A percentile compares a stretch with the other conserved stretches of the same genome.
phyloP scores from a whole-genome alignment of 2,888 invertebrate species.

The Argynnis bischoffii region DNA sequence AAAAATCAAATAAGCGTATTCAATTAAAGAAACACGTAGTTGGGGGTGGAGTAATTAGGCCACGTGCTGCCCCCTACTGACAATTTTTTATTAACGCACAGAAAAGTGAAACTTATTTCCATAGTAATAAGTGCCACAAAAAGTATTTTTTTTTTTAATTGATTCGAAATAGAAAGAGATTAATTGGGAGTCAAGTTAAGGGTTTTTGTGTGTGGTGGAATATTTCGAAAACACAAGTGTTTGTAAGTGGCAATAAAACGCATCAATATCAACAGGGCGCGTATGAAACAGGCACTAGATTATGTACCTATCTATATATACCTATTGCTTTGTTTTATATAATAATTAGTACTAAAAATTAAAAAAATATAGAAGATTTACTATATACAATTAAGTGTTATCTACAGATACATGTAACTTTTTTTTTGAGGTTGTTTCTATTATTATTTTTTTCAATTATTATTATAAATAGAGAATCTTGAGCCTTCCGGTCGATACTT shows the following conservation, averaged over 20 bases:
- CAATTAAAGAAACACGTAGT: constrained; percentile 66
- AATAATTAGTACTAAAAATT: not conserved
- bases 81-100: not conserved
- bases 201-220: constrained; percentile 48
- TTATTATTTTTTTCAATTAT: too few species aligned
- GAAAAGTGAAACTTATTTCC: constrained; percentile 25
- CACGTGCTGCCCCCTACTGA: constrained; percentile 64
- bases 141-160: constrained; percentile 40
- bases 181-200: constrained; percentile 67
- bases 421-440: too few species aligned
- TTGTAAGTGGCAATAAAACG: constrained; percentile 25
- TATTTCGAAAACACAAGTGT: constrained; percentile 39
- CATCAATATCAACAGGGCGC: constrained; percentile 15
- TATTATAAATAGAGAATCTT: not conserved
- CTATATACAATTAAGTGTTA: too few species aligned
- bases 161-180: constrained; percentile 56
- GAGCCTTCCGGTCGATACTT: constrained; percentile 20
- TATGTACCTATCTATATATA: constrained; percentile 1
- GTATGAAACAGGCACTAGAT: constrained; percentile 2
- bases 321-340: not conserved
- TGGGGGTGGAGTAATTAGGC: constrained; percentile 67
- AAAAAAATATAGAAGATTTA: too few species aligned
- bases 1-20: constrained; percentile 74
- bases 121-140: constrained; percentile 20
- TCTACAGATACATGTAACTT: too few species aligned